Evolutionary conservation across 30 jellyfish, hydroid and myxozoan genomes (phyloP), one percentile per base, ranked within the genome.

Genomic region (Aurelia aurita): DNA sequence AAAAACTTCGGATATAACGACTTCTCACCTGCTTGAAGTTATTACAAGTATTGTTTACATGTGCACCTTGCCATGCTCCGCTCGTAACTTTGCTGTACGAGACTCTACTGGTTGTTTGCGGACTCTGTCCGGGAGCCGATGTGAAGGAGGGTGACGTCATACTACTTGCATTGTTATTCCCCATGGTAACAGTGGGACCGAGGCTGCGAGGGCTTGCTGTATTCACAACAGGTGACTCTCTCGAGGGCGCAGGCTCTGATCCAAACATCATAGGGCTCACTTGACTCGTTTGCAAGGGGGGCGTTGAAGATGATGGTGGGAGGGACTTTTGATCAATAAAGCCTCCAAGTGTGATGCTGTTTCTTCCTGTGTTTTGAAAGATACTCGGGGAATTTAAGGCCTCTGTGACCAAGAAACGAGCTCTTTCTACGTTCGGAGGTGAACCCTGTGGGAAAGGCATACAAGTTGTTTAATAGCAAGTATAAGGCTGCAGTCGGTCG

Each of bases 311-410:
- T 4, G 96, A 26, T 13, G 86, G 57, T 46, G 73, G 55, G 14
- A 71, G 80, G 12, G 91, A 25, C 57, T 80, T 80, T 43, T 82
- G 97, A 44, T 83, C 96, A 63, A 89, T 88, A 65, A 89, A 89
- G 22, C 97, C 97, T 19, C 97, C 96, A 5, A 73, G 91, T 18
- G 92, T 90, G 67, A 84, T 70, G 72, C 74, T 89, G 68, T 79
- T 79, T 44, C 93, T 58, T 14, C 82, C 78, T 63, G 79, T 89
- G 21, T 65, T 79, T 57, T 89, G 97, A 49, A 89, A 89, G 21
- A 95, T 74, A 68, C 99, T 95, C 31, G 99, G 99, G 51, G 99
- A 84, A 57, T 95, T 95, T 34, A 95, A 88, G 15, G 99, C 99
- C 72, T 87, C 96, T 21, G 99, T 95, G 39, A 95, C 99, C 21